These are phyloP conservation scores for Mesochorus sp. DNA, from an alignment of 2,888 invertebrate genomes.

Conservation along the genomic window DNA sequence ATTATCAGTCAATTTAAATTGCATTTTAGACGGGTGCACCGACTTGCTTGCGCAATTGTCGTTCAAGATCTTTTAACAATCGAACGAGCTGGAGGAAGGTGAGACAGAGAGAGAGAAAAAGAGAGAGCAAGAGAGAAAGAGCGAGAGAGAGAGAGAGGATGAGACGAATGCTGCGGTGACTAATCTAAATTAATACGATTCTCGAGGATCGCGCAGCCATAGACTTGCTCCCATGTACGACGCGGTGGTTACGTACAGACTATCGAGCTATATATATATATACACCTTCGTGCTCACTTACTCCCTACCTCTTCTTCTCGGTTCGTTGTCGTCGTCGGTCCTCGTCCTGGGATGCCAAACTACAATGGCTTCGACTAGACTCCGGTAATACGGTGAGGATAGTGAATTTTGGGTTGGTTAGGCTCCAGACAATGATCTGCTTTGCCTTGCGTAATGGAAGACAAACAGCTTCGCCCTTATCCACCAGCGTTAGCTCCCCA, in stretches of 20 bases:
- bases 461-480: conserved; percentile 74
- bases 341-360: conserved; percentile 62
- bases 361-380: conserved; percentile 69
- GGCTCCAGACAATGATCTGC: conserved; percentile 76
- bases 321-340: not conserved
- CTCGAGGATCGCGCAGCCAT: conserved; percentile 63
- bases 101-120: too few species aligned
- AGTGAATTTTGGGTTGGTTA: conserved; percentile 76
- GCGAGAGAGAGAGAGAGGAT: conserved; percentile 56
- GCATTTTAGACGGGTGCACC: not conserved
- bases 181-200: conserved; percentile 66
- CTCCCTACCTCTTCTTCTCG: conserved; percentile 13
- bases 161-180: conserved; percentile 56
- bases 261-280: conserved; percentile 24
- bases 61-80: conserved; percentile 8
- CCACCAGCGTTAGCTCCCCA: conserved; percentile 58
- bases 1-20: conserved; percentile 44
- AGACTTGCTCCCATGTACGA: conserved; percentile 28
- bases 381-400: conserved; percentile 70
- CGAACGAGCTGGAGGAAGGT: not conserved
- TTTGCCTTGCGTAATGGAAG: conserved; percentile 77
- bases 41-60: conserved; percentile 2
- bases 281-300: conserved; percentile 33
- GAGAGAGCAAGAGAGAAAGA: conserved; percentile 50
- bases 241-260: conserved; percentile 36